Conservation (phyloP, 2,888 invertebrate genomes). For the Macrosiphum euphorbiae region DNA sequence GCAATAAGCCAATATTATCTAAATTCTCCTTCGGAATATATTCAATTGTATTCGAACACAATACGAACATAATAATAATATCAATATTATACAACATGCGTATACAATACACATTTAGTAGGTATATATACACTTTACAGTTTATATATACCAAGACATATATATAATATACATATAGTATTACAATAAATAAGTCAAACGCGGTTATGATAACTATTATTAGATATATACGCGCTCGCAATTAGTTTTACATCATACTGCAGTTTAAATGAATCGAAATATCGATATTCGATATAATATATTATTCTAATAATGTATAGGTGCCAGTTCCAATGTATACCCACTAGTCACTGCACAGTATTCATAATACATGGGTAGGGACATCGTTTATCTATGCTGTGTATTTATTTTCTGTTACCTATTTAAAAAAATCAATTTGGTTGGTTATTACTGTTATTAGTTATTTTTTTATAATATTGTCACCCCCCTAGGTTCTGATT, state of each 20-base stretch:
- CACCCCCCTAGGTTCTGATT: no score
- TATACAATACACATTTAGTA: not conserved
- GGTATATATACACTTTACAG: not conserved
- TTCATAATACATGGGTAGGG: no score
- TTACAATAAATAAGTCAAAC: not conserved
- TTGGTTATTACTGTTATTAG: no score
- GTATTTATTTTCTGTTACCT: no score
- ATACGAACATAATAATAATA: not conserved
- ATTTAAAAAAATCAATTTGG: no score
- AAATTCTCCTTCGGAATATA: not conserved
- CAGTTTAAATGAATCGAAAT: not conserved
- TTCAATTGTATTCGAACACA: slow-evolving; percentile 11
- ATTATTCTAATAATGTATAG: not conserved
- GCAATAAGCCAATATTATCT: not conserved
- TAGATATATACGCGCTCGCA: not conserved
- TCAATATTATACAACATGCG: not conserved
- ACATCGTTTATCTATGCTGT: no score
- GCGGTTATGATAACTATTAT: not conserved
- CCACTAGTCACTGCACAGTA: not conserved
- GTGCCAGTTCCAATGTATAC: not conserved
- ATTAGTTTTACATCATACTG: not conserved
- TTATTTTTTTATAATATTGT: no score
- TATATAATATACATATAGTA: not conserved
- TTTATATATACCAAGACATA: not conserved
- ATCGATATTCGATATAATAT: not conserved